Conservation (phyloP, 2,797 vertebrate genomes). For the Leucoraja ocellata region DNA sequence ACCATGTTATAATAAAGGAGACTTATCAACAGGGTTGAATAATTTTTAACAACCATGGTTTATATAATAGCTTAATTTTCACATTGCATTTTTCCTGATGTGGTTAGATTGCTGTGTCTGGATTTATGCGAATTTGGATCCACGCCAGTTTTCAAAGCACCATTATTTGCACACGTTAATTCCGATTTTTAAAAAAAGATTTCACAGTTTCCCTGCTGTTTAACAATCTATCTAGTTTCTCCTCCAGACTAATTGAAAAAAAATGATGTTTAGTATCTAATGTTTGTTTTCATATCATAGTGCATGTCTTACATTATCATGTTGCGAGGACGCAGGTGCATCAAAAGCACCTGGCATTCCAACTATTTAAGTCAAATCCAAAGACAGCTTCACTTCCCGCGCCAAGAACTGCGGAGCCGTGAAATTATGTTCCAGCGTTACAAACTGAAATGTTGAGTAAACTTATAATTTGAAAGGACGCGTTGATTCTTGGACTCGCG, state of each 20-base stretch:
- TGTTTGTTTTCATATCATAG: not conserved
- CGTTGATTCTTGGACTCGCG: not conserved
- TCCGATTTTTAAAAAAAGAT: not conserved
- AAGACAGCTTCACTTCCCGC: not conserved
- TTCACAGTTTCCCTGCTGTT: not conserved
- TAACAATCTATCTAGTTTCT: not conserved
- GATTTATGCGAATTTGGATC: not conserved
- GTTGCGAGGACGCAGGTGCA: slow-evolving; percentile 22
- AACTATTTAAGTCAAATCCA: slow-evolving; percentile 2
- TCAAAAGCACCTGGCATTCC: slow-evolving; percentile 3
- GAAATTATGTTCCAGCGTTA: not conserved
- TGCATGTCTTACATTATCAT: not conserved
- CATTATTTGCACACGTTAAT: not conserved
- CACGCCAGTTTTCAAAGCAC: not conserved
- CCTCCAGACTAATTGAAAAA: not conserved
- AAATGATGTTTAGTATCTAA: not conserved
- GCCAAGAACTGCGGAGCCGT: not conserved
- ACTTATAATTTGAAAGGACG: not conserved
- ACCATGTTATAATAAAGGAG: not conserved
- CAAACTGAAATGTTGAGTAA: not conserved
- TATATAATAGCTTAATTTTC: not conserved
- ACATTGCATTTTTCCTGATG: not conserved
- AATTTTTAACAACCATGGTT: not conserved
- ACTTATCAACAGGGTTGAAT: not conserved
- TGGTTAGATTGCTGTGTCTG: not conserved